Base-by-base conservation (phyloP, 2,113 vertebrate genomes). In the Melanerpes aurifrons region DNA sequence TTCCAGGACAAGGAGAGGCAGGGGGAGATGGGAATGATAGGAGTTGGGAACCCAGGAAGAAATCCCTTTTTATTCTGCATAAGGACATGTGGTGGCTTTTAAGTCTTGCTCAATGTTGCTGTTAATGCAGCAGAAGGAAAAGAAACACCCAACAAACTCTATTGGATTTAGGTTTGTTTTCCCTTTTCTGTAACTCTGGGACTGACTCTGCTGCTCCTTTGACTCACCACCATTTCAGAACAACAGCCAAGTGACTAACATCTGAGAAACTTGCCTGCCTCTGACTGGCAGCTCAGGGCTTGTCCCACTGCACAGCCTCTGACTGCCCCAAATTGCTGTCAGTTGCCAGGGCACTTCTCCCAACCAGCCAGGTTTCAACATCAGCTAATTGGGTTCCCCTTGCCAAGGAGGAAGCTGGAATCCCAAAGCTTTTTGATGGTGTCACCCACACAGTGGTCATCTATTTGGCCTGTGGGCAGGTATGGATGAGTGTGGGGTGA, bases 161-260 rank as follows among this genome's bases (percentile, higher is more conserved):
- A 16, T 66, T 80, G 83, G 71, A 82, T 74, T n/a, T 80, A 84
- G 70, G 67, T 67, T 94, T 97, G 90, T 94, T 96, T 97, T 96
- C 86, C 40, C 61, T 76, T 91, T 87, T 73, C 87, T 86, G 70
- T 74, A 87, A 37, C 85, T 96, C 75, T 93, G 78, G 95, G 68
- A 83, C 92, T 83, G 32, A 47, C 64, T 48, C 17, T 53, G 86
- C 40, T 90, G 69, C 93, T 90, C 31, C 7, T 56, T 94, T 96
- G 90, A 96, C 88, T 95, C 93, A 92, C 80, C 76, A 7, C 50
- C 56, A 5, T 81, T 95, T 92, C 87, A 90, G 87, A 95, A 86
- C 86, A 47, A 43, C 28, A 19, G 50, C 83, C 2, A 87, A 37
- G 80, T 89, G 96, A 96, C 61, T 95, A 95, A 90, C 50, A 62